Conservation (phyloP, 1,140 invertebrate species). For the Drosophila kohkoa region DNA sequence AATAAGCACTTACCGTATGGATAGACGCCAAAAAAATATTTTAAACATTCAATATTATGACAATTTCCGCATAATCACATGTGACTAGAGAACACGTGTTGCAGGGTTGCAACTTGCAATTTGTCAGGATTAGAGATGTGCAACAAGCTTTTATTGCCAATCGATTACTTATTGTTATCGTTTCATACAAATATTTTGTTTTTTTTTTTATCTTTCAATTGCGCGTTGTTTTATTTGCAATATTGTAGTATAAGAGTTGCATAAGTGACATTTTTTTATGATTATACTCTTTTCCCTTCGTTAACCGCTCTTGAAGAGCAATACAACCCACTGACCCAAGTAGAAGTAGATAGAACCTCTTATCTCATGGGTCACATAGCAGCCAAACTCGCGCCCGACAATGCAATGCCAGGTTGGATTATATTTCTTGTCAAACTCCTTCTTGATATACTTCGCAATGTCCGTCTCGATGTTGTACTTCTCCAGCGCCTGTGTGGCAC, state of each 20-base stretch:
- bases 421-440: slow-evolving; percentile 99
- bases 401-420: slow-evolving; percentile 99
- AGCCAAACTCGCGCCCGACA: slow-evolving; percentile 97
- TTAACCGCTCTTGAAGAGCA: slow-evolving; percentile 95
- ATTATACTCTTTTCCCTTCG: too few species aligned
- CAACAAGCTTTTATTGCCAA: too few species aligned
- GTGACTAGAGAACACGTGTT: neutral
- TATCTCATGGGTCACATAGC: slow-evolving; percentile 98
- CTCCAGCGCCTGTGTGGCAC: slow-evolving; percentile 98
- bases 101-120: neutral
- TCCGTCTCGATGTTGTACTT: slow-evolving; percentile 99
- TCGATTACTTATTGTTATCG: neutral
- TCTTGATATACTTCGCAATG: slow-evolving; percentile 99
- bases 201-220: neutral
- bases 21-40: neutral
- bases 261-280: neutral
- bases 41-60: neutral
- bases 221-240: neutral
- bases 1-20: neutral
- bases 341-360: slow-evolving; percentile 99
- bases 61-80: neutral
- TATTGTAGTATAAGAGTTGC: slow-evolving; percentile 84
- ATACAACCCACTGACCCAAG: slow-evolving; percentile 94
- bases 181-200: neutral
- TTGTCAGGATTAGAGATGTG: neutral